Base-by-base conservation (phyloP, 2,888 invertebrate species). In the Trissolcus japonicus region DNA sequence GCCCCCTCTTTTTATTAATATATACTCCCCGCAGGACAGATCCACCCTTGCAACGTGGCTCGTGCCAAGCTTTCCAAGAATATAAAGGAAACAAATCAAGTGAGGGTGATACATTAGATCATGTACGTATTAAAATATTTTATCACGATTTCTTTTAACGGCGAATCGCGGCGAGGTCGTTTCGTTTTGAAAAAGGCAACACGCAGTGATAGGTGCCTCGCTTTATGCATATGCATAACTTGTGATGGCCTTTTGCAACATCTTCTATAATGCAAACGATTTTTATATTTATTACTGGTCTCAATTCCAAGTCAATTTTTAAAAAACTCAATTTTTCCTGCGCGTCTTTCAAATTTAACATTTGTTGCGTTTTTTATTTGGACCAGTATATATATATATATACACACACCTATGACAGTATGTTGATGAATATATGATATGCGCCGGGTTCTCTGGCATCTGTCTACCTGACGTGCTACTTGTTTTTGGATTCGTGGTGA, bases 21-120 rank as follows among this genome's bases (percentile, higher is more conserved):
- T 72, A 72, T 59, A 46, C 59, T 43, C 35, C 35, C 35, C 35
- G 35, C 35, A 35, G 35, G 65, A 55, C 68, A 50, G 78, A 78
- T 78, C 69, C 61, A 74, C 73, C 73, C 73, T 69, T 55, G 73
- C 43, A 55, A 68, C 53, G 74, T 62, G 74, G 59, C 74, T 67
- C 74, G 74, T 66, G 77, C 62, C 62, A 54, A 56, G 63, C 50
- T 78, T 78, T 78, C 78, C 73, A 78, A 43, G 78, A 78, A 78
- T 65, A 69, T 50, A 65, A 73, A 78, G 63, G 76, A 69, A 68
- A 67, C 48, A 60, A 67, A 66, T 35, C 53, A 56, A 56, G 76
- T 66, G 73, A 48, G 59, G 40, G 59, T 14, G 65, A 59, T 43
- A 46, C 46, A 46, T 46, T 46, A 6, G 46, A 46, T 16, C 46